Evolutionary conservation across 2,888 invertebrate genomes (phyloP).

Genomic region (Metalampra italica): DNA sequence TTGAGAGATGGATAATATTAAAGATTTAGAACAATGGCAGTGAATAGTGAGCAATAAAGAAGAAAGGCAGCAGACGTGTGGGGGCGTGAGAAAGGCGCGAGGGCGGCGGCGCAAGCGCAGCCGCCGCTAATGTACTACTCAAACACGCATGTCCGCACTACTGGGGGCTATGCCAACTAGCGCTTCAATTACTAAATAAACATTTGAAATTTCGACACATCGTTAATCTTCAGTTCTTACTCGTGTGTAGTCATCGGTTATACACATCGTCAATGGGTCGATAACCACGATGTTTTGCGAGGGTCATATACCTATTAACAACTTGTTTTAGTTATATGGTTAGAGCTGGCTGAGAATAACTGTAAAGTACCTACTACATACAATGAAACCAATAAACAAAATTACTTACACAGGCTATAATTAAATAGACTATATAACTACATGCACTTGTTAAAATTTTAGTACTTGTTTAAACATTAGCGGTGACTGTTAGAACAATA

Average conservation of each 20-base stretch:
- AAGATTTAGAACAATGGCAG: constrained; percentile 29
- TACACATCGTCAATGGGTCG: too few relatives aligned
- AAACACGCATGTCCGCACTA: constrained; percentile 50
- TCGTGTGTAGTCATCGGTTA: too few relatives aligned
- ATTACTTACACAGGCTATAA: too few relatives aligned
- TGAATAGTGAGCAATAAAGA: constrained; percentile 48
- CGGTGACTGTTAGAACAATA: not conserved
- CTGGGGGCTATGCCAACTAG: constrained; percentile 4
- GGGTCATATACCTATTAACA: too few relatives aligned
- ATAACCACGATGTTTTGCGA: too few relatives aligned
- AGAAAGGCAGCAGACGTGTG: constrained; percentile 47
- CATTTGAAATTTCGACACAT: not conserved
- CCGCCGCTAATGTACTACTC: constrained; percentile 53
- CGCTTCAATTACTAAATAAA: not conserved
- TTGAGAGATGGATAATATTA: constrained; percentile 13
- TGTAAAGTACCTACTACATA: too few relatives aligned
- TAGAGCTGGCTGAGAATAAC: too few relatives aligned
- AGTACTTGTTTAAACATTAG: not conserved
- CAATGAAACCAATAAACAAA: too few relatives aligned
- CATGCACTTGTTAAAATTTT: too few relatives aligned
- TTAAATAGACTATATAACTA: too few relatives aligned
- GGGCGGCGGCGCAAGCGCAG: constrained; percentile 39
- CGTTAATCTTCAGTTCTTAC: not conserved
- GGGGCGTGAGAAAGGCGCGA: constrained; percentile 56
- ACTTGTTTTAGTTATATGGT: too few relatives aligned